Base-by-base conservation (phyloP, 2,888 invertebrate genomes). In the Laothoe populi region DNA sequence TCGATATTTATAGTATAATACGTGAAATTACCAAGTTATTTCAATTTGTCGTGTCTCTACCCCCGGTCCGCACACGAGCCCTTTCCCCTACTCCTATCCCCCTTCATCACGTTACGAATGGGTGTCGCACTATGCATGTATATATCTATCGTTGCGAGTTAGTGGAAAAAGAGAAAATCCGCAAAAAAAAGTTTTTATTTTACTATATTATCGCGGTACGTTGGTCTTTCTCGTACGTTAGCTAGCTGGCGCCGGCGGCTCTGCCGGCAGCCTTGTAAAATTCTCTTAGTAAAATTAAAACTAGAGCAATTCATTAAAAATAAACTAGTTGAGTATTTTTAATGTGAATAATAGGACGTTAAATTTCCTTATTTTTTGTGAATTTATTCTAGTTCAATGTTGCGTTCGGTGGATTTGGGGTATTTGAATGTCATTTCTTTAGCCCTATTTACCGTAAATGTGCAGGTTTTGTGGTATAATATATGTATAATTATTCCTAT, bases 241-340 rank as follows among this genome's bases (percentile, higher is more conserved):
- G 53, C 53, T 53, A 53, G 53, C 13, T 31, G 49, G 26, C 49
- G 49, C 13, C 49, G 49, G 45, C 19, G 19, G n/a, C n/a, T 45
- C 19, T 45, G 26, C 26, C 26, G 26, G 16, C 16, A 10, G 53
- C 0, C 53, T 31, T 31, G 53, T 31, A 53, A 35, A 53, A 53
- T 53, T 53, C 26, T 49, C 53, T 53, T 53, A 53, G 53, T 53
- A 31, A 19, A 53, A 53, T 53, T 53, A 53, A 35, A 16, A 53
- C 10, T 53, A 53, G 53, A 53, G 31, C 53, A 53, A 53, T 53
- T 53, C 53, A 53, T 53, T 31, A 53, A 49, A 4, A 19, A 46
- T 46, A n/a, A n/a, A n/a, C 53, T 53, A 53, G 53, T 53, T 53
- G 53, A 53, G 31, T 53, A 53, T 31, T 53, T 53, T 31, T 53